A percentile compares a stretch with the other conserved stretches of the same genome.
Evolutionary conservation across 2,113 vertebrate genomes (phyloP).

Genomic region (Equus quagga): DNA sequence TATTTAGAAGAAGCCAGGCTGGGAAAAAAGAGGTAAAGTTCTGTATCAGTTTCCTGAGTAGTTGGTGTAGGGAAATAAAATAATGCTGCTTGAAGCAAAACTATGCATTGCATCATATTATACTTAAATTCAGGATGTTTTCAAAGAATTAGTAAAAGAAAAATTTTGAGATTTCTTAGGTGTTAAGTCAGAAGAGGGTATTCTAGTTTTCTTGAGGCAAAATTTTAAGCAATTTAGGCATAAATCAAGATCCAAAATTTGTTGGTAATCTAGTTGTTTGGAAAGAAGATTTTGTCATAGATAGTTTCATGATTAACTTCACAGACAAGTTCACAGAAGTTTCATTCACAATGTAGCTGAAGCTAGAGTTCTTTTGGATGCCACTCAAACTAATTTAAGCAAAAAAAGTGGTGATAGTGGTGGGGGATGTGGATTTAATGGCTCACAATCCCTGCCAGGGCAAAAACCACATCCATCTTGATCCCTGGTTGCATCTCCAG

Average conservation of each 20-base stretch:
- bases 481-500: background rate
- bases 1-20: background rate
- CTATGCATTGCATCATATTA: background rate
- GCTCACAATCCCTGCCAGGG: background rate
- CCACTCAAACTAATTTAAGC: background rate
- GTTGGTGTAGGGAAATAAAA: background rate
- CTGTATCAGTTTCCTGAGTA: background rate
- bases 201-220: background rate
- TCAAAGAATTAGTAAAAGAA: background rate
- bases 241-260: background rate
- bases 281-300: slow-evolving; percentile 29
- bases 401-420: background rate
- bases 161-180: background rate
- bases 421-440: background rate
- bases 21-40: background rate
- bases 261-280: background rate
- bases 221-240: background rate
- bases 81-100: slow-evolving; percentile 1
- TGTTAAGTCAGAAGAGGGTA: background rate
- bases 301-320: background rate
- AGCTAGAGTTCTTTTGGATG: background rate
- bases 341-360: background rate
- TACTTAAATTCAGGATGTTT: background rate
- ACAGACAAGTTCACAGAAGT: background rate
- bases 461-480: background rate